These are phyloP conservation scores for Hemicordylus capensis DNA, from an alignment of 2,113 vertebrate genomes.

Conservation along the genomic window DNA sequence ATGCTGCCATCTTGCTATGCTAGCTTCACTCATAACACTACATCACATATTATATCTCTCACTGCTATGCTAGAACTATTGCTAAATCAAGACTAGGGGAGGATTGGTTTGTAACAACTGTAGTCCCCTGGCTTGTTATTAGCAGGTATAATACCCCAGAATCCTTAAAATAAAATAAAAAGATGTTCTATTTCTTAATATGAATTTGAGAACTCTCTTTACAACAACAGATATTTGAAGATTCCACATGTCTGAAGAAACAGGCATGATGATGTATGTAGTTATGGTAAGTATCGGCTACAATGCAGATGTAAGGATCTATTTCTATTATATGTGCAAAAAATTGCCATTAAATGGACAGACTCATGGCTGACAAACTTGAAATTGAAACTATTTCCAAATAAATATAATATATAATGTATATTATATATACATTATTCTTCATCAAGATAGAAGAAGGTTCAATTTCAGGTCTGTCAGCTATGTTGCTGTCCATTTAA, in stretches of 20 bases:
- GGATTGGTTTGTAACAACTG: not conserved
- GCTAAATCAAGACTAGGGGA: not conserved
- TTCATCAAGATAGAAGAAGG: not conserved
- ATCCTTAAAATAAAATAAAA: too few species aligned
- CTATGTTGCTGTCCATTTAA: constrained; percentile 61
- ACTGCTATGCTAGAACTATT: too few species aligned
- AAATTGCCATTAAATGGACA: constrained; percentile 66
- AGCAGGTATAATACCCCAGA: not conserved
- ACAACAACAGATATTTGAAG: constrained; percentile 46
- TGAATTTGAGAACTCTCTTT: constrained; percentile 23
- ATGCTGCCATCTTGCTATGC: not conserved
- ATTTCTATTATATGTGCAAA: constrained; percentile 62
- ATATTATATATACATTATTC: not conserved
- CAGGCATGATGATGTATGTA: not conserved
- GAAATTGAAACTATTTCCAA: constrained; percentile 54
- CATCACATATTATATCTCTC: too few species aligned
- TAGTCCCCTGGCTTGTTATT: not conserved
- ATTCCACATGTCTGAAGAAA: constrained; percentile 32
- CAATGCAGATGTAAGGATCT: constrained; percentile 62
- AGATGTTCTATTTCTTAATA: too few species aligned
- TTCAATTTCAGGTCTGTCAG: constrained; percentile 66
- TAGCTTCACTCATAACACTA: too few species aligned
- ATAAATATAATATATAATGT: not conserved
- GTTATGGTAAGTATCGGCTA: constrained; percentile 12
- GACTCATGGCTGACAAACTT: constrained; percentile 54